Base-by-base conservation (phyloP, 2,797 vertebrate species). In the Forpus xanthops region DNA sequence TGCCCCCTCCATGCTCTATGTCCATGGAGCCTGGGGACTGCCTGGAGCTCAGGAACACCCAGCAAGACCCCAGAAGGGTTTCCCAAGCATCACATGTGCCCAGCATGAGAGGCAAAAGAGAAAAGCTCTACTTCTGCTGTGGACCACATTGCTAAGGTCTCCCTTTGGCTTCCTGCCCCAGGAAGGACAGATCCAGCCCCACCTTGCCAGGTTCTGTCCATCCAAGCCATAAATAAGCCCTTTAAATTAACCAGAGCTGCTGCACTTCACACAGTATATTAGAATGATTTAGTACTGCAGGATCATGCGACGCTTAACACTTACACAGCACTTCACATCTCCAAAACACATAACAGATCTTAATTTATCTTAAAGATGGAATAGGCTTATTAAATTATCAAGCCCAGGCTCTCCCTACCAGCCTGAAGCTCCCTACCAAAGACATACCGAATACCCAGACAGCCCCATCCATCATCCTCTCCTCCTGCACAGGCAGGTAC, bases 381-480 rank as follows among this genome's bases (percentile, higher is more conserved):
- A 94, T 85, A 87, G 85, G 49, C 73, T 88, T 89, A 96, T 93
- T 94, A 94, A 96, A 86, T 94, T 71, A 96, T 70, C 85, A 79
- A 90, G 85, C 71, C 24, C 67, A 58, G 31, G 14, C 27, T 86
- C 90, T 80, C 83, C 49, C n/a, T 58, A 42, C 25, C 37, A 61
- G 52, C 81, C 9, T 9, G 28, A 41, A 56, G 45, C 53, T 86
- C 66, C 87, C 61, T 17, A 25, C 33, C 27, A 35, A 58, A n/a
- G 71, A 35, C 2, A 0, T 4, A 33, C 33, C 3, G 1, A 56
- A 35, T 6, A 33, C 31, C 30, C 31, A 31, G 19, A 20, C 52
- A 61, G 56, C 41, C 39, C 60, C 50, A 65, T 87, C 56, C 78
- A 58, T 42, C 28, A 1, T 9, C 37, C 44, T n/a, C 28, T 5